Evolutionary conservation across 2,888 invertebrate species (phyloP).

Genomic region (Mesodorylaimus sp.): DNA sequence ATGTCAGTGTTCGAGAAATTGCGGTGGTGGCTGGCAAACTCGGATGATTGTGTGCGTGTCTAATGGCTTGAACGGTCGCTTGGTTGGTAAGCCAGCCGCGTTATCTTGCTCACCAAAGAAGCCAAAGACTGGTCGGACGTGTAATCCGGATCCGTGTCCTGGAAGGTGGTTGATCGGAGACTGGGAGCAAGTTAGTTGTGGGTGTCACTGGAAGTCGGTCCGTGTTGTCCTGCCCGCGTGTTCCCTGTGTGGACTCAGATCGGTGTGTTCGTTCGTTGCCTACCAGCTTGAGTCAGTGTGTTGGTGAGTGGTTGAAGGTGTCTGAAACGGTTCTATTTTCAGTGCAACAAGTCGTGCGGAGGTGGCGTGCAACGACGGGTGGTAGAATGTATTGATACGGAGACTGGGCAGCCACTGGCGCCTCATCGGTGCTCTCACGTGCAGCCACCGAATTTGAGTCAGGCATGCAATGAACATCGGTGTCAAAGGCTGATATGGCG

Average conservation of each 20-base stretch:
- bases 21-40: conserved; percentile 32
- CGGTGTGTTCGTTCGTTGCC: too few species aligned
- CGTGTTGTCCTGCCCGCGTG: too few species aligned
- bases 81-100: too few species aligned
- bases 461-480: background rate
- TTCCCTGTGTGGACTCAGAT: too few species aligned
- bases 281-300: too few species aligned
- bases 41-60: conserved; percentile 29
- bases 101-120: background rate
- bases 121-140: background rate
- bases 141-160: background rate
- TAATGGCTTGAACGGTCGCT: too few species aligned
- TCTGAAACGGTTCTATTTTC: conserved; percentile 15
- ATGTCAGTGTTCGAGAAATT: conserved; percentile 35
- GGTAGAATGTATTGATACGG: conserved; percentile 28
- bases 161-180: background rate
- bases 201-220: too few species aligned
- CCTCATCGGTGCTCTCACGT: background rate
- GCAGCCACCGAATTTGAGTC: background rate
- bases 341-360: conserved; percentile 36
- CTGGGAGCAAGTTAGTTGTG: background rate
- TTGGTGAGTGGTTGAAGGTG: too few species aligned
- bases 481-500: conserved; percentile 16
- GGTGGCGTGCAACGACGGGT: conserved; percentile 32
- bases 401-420: background rate